Percentiles rank a stretch among this genome's conserved stretches.
phyloP scores from a whole-genome alignment of 2,113 vertebrate species.

The Synchiropus splendidus region DNA sequence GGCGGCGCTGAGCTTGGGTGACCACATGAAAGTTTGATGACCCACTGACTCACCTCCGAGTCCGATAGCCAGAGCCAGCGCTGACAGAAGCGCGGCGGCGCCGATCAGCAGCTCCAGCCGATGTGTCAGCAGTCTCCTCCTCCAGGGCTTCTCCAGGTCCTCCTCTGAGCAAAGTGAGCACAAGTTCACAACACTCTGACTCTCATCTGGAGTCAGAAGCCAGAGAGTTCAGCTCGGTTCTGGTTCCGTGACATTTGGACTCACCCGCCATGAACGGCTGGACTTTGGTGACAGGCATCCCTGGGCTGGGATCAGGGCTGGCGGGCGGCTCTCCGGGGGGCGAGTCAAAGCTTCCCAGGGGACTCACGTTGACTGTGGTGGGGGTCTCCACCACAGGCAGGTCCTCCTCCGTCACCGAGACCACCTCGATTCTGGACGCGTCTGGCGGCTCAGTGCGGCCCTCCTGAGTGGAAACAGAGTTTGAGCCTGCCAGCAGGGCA shows the following conservation, averaged over 20 bases:
- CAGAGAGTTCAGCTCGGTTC: too few relatives aligned
- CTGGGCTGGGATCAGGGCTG: constrained; percentile 27
- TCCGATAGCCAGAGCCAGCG: constrained; percentile 51
- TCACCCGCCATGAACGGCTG: constrained; percentile 65
- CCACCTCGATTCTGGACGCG: constrained; percentile 48
- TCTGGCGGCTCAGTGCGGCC: constrained; percentile 11
- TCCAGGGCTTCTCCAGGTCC: constrained; percentile 42
- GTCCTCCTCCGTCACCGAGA: constrained; percentile 63
- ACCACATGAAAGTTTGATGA: not conserved
- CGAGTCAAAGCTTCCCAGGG: constrained; percentile 29
- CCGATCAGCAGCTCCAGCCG: constrained; percentile 47
- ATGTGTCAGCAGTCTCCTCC: constrained; percentile 31
- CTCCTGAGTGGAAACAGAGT: constrained; percentile 15
- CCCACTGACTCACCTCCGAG: constrained; percentile 56
- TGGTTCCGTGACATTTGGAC: not conserved
- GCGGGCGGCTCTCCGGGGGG: constrained; percentile 4
- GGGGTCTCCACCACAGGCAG: constrained; percentile 51
- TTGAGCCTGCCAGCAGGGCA: not conserved
- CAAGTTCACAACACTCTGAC: too few relatives aligned
- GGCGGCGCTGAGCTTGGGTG: too few relatives aligned
- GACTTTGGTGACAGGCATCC: constrained; percentile 65
- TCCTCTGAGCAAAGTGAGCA: constrained; percentile 17
- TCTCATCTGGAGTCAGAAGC: too few relatives aligned
- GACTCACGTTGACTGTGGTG: constrained; percentile 45
- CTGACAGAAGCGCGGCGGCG: constrained; percentile 15